Evolutionary conservation across 2,797 vertebrate species (phyloP), one percentile per base, ranked within the genome.

Genomic region (Amphiprion clarkii): DNA sequence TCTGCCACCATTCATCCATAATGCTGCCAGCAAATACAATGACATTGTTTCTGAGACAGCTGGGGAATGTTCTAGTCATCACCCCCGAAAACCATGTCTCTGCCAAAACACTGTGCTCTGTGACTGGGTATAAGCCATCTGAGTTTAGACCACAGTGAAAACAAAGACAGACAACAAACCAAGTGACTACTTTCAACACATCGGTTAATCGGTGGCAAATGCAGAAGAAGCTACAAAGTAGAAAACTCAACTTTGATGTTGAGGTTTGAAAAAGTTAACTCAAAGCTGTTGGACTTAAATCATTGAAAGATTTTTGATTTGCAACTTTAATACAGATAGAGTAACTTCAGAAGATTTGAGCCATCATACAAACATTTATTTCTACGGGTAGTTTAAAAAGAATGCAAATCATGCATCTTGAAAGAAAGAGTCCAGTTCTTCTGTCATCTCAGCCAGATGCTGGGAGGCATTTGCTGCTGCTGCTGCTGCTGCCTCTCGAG

Each of bases 361-460:
- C 19, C 33, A 14, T 54, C 13, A 31, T 17, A 29, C 6, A 76
- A 1, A 55, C 5, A 68, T 33, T 56, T 46, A 58, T 65, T 44
- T 83, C 8, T 31, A 44, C 21, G 40, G 9, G 4, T 39, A 59
- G 33, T 54, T 36, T 44, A 12, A 39, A 39, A 73, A 40, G 17
- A 33, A 19, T 10, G 5, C 29, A 40, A 23, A 66, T 92, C 77
- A 93, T 27, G 33, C 84, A 23, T 96, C 94, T 90, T 93, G 82
- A 90, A 99, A 99, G 80, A 94, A 95, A 9, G 94, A 94, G 42
- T 98, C 96, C 29, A 99, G 92, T 4, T 92, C 96, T 42, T 97
- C 96, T 10, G 94, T 83, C 85, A 85, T 81, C 53, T 93, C 93
- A 65, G 83, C 87, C 78, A 74, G 82, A 88, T 67, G 90, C 46